A percentile compares a stretch with the other conserved stretches of the same genome.
These are phyloP conservation scores for Epinotia bilunana DNA, from an alignment of 2,888 invertebrate species.

Conservation along the genomic window DNA sequence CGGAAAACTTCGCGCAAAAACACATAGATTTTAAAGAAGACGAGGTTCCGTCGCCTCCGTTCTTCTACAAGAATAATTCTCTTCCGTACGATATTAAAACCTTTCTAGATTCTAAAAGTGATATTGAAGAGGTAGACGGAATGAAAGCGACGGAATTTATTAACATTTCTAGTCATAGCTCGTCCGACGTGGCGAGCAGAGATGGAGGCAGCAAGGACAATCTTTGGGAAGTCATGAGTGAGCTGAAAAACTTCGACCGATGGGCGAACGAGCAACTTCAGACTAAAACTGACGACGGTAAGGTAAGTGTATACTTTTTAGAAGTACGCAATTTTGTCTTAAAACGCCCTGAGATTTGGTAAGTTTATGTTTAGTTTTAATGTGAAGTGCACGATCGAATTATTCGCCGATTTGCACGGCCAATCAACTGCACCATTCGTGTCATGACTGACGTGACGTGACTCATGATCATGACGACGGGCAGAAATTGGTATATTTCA, in stretches of 20 bases:
- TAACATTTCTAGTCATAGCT: slow-evolving; percentile 61
- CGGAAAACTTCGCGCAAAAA: slow-evolving; percentile 67
- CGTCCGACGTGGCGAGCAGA: slow-evolving; percentile 54
- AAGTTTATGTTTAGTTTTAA: not conserved
- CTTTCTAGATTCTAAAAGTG: slow-evolving; percentile 61
- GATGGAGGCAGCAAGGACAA: slow-evolving; percentile 66
- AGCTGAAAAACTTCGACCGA: slow-evolving; percentile 72
- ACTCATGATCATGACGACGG: slow-evolving; percentile 2
- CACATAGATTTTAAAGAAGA: slow-evolving; percentile 73
- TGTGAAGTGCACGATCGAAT: slow-evolving; percentile 31
- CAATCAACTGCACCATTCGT: slow-evolving; percentile 16
- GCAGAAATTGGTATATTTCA: slow-evolving; percentile 6
- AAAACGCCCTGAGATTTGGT: not conserved
- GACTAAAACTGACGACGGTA: slow-evolving; percentile 72
- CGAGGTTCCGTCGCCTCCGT: slow-evolving; percentile 64
- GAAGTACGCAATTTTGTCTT: slow-evolving; percentile 9
- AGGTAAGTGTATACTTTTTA: slow-evolving; percentile 57
- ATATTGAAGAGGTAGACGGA: slow-evolving; percentile 66
- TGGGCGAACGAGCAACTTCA: slow-evolving; percentile 78
- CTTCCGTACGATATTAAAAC: slow-evolving; percentile 66
- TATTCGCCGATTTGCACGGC: slow-evolving; percentile 19
- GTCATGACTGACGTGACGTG: slow-evolving; percentile 13
- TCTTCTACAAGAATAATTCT: slow-evolving; percentile 72
- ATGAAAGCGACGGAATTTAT: slow-evolving; percentile 55
- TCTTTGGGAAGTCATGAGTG: slow-evolving; percentile 76